Base-by-base conservation (phyloP, 2,113 vertebrate species). In the Aptenodytes forsteri region DNA sequence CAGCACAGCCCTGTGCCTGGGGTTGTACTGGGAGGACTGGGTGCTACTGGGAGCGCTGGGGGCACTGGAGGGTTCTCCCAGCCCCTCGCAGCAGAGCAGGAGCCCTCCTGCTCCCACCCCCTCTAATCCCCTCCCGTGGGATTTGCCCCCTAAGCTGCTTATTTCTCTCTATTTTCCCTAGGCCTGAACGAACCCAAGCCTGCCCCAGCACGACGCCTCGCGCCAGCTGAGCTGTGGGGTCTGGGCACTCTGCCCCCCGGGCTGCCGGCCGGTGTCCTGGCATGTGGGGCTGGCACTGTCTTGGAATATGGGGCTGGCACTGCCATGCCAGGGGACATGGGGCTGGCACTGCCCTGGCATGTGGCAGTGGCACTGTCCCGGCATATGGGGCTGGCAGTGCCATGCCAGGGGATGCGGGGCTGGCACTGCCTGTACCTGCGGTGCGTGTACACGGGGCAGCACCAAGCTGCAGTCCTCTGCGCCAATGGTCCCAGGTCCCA, bases 131-230 rank as follows among this genome's bases (percentile, higher is more conserved):
- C 90, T 89, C 89, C 80, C 0, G 6, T 1, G 4, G 95, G 92
- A 92, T 95, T 97, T 96, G 61, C 47, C 96, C 93, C 91, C 47
- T 97, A 95, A 97, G 94, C 97, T 97, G 61, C 83, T 97, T 97
- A 97, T 95, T 97, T 95, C 90, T 97, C 96, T 96, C 96, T 97
- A 36, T 97, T 95, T 97, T 96, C 92, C 73, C 69, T 23, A 67
- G 77, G 77, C 92, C 77, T 65, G 80, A 92, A 89, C 0, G 6
- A 89, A 70, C 55, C 77, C 46, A 55, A 3, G 40, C 46, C 46
- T 70, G 62, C 86, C 85, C 65, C 3, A 0, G 72, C 1, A 13
- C 22, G 1, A 81, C 25, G 25, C 91, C 83, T 87, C 13, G 3
- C 12, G 7, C 49, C 79, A 0, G 4, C 77, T 89, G 80, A 96